These are phyloP conservation scores for Phorcus lineatus DNA, from an alignment of 2,888 invertebrate genomes.

Conservation along the genomic window DNA sequence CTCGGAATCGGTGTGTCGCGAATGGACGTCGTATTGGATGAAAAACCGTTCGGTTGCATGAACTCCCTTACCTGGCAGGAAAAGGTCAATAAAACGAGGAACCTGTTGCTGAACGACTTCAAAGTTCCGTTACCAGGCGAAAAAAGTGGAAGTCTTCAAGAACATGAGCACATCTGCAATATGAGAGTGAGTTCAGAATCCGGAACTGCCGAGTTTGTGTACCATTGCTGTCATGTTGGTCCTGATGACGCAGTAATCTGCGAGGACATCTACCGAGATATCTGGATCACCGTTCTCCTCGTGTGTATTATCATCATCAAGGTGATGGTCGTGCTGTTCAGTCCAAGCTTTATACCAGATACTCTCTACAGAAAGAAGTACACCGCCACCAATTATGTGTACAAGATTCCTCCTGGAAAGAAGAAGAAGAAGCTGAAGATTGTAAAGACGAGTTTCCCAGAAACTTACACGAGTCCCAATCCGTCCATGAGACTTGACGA, in stretches of 20 bases:
- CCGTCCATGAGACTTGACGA: constrained; percentile 32
- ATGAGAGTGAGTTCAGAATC: constrained; percentile 34
- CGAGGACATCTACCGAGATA: constrained; percentile 40
- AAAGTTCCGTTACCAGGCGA: constrained; percentile 24
- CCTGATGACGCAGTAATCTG: constrained; percentile 33
- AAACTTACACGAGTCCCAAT: constrained; percentile 29
- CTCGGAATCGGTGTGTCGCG: constrained; percentile 56
- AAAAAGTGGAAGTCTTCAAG: constrained; percentile 30
- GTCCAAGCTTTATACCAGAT: constrained; percentile 56
- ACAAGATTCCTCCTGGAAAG: constrained; percentile 5
- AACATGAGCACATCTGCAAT: constrained; percentile 51
- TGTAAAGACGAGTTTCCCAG: constrained; percentile 32
- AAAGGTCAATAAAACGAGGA: constrained; percentile 38
- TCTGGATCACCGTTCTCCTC: constrained; percentile 53
- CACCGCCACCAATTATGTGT: constrained; percentile 27
- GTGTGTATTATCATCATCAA: constrained; percentile 51
- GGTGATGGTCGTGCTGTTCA: constrained; percentile 55
- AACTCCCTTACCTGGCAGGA: constrained; percentile 31
- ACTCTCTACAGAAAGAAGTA: constrained; percentile 46
- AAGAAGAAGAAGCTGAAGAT: constrained; percentile 18
- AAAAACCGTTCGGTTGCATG: constrained; percentile 57
- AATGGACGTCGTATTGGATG: constrained; percentile 50
- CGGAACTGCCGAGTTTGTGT: constrained; percentile 39
- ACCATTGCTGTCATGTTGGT: constrained; percentile 39
- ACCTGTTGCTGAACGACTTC: constrained; percentile 58